Evolutionary conservation across 2,113 vertebrate genomes (phyloP).

Genomic region (Ciconia maguari): DNA sequence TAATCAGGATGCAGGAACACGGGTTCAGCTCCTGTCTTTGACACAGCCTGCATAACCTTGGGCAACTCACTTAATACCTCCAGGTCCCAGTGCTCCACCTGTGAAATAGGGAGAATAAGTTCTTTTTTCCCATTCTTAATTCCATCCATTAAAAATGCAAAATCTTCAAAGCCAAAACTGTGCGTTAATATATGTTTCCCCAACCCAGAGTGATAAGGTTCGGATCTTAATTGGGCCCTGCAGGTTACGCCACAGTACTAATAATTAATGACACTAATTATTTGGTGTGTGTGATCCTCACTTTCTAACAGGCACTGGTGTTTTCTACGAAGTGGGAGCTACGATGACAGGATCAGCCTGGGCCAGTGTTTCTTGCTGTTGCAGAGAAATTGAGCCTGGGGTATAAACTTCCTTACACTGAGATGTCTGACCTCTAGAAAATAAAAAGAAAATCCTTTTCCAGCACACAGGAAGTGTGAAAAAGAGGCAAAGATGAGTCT

Average conservation of each 20-base stretch:
- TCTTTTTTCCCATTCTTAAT: slow-evolving; percentile 24
- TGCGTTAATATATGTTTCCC: not conserved
- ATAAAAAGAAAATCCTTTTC: not conserved
- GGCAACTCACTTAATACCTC: not conserved
- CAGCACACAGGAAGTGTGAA: not conserved
- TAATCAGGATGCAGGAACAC: not conserved
- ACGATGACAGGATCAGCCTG: not conserved
- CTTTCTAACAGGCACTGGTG: not conserved
- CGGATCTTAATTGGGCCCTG: slow-evolving; percentile 37
- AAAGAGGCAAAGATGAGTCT: not conserved
- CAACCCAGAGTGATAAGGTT: not conserved
- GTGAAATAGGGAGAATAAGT: not conserved
- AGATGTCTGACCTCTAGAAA: not conserved
- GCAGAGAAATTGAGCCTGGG: not conserved
- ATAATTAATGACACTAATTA: slow-evolving; percentile 35
- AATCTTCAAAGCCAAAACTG: slow-evolving; percentile 36
- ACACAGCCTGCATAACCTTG: not conserved
- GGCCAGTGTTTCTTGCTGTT: not conserved
- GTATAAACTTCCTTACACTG: not conserved
- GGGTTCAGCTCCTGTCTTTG: not conserved
- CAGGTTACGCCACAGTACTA: slow-evolving; percentile 28
- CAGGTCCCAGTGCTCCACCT: not conserved
- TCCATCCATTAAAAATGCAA: slow-evolving; percentile 39
- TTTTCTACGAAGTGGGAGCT: not conserved
- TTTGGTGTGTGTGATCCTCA: not conserved